Base-by-base conservation (phyloP, 2,797 vertebrate species). In the Lates japonicus region DNA sequence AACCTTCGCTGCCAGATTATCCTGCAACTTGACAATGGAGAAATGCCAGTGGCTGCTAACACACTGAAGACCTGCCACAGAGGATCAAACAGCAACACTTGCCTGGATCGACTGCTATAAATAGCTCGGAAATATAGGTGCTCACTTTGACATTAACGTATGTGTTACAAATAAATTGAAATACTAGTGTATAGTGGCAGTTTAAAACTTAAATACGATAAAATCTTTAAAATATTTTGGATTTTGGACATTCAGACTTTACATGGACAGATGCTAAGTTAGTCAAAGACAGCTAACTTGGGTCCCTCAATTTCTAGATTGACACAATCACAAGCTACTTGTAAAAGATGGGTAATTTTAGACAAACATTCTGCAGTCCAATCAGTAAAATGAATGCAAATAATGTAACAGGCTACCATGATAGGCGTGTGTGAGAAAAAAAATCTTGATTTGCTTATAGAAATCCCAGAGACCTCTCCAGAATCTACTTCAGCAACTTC, bases 1-100 rank as follows among this genome's bases (percentile, higher is more conserved):
- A 86, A 88, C 80, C 80, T 89, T 78, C 1, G 9, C 85, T 87
- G 77, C 77, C 74, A 83, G 83, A 83, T 87, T 76, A 87, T 35
- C 55, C 44, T 10, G 37, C 17, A 22, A 80, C 81, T 67, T 66
- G 46, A 88, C 82, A 82, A 85, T 68, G 69, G 70, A 67, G 70
- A 74, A 60, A 77, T 16, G 44, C 48, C 71, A 66, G 73, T 29
- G 3, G 66, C 76, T 42, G 46, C 46, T 63, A 35, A 80, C 61
- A 81, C 83, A 37, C 22, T n/a, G 13, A 78, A 55, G 46, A 77
- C 58, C 67, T 20, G 78, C 42, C 54, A 41, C 74, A 13, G 11
- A 46, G 68, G 75, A 80, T 87, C 86, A 88, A 79, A 88, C 78
- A 67, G 17, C 70, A 64, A 25, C 29, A 29, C 63, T 29, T 63